Conservation (phyloP, 1,140 invertebrate genomes). For the Listronotus oregonensis region DNA sequence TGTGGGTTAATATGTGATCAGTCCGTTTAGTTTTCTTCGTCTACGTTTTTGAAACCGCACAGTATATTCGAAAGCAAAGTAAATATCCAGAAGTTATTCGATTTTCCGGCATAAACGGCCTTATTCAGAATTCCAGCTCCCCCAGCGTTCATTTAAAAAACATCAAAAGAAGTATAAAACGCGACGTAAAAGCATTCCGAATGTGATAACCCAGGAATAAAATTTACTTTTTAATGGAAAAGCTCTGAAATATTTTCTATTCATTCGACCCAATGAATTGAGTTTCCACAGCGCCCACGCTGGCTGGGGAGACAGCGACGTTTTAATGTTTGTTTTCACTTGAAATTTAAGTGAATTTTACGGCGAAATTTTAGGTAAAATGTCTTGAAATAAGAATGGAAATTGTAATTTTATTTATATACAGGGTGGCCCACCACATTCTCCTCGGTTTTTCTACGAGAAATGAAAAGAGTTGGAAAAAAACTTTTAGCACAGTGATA, state of each 20-base stretch:
- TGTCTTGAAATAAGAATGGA: not conserved
- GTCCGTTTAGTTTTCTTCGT: conserved; percentile 1
- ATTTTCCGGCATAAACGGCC: conserved; percentile 35
- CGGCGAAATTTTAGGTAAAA: not conserved
- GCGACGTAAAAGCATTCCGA: conserved; percentile 19
- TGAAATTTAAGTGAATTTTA: conserved; percentile 10
- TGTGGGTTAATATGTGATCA: too few relatives aligned
- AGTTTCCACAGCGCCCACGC: not conserved
- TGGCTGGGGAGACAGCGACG: not conserved
- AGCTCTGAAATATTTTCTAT: conserved; percentile 39
- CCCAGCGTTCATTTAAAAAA: conserved; percentile 35
- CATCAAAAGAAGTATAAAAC: conserved; percentile 39
- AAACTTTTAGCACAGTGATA: not conserved
- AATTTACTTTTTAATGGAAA: conserved; percentile 40
- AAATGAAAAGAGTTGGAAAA: too few relatives aligned
- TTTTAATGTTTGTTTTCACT: conserved; percentile 12
- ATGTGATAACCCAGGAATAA: conserved; percentile 36
- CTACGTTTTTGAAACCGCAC: not conserved
- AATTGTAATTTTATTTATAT: not conserved
- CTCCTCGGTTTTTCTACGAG: too few relatives aligned
- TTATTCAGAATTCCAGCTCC: conserved; percentile 33
- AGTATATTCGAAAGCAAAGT: conserved; percentile 26
- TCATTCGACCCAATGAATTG: conserved; percentile 24
- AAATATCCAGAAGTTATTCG: conserved; percentile 40
- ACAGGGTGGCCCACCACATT: too few relatives aligned